Evolutionary conservation across 2,113 vertebrate species (phyloP), one percentile per base, ranked within the genome.

Genomic region (Hydrolagus affinis): DNA sequence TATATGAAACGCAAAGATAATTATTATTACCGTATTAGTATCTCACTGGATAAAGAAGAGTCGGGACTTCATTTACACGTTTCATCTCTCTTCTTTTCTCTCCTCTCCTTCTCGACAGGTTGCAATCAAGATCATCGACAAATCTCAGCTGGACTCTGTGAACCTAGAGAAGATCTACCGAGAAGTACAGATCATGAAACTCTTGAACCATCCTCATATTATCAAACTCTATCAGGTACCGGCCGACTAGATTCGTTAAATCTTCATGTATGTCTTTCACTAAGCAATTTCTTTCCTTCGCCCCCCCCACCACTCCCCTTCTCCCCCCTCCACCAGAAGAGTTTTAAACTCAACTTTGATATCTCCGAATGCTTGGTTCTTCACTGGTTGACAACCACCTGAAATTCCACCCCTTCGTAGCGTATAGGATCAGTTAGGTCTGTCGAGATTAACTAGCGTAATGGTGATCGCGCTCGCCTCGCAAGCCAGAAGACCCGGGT

Each of bases 91-190:
- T 3, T 2, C 60, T 90, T 87, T 72, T 86, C 89, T 89, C 89
- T 86, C 88, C 77, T 86, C 1, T 89, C 90, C 11, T 30, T 62
- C 57, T 25, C n/a, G 62, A 83, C 92, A 99, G 97, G 97, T 99
- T 91, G 97, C 96, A 86, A 99, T 99, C 92, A 99, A 99, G 95
- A 99, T 99, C 89, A 98, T 98, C 19, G 97, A 98, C 91, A 99
- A 99, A 91, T 98, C 96, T 87, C 98, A 98, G 89, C 94, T 98
- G 91, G 97, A 98, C 89, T 95, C 95, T 69, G 96, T 98, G 86
- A 98, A 99, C 86, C 92, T 99, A 92, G 96, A 99, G 92, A 99
- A 99, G 91, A 97, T 97, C 91, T 99, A 98, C 91, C 92, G 97
- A 87, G 98, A 99, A 88, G 97, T 98, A 85, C 96, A 99, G 91